Evolutionary conservation across 2,888 invertebrate species (phyloP), one percentile per base, ranked within the genome.

Genomic region (Asteroscopus sphinx): DNA sequence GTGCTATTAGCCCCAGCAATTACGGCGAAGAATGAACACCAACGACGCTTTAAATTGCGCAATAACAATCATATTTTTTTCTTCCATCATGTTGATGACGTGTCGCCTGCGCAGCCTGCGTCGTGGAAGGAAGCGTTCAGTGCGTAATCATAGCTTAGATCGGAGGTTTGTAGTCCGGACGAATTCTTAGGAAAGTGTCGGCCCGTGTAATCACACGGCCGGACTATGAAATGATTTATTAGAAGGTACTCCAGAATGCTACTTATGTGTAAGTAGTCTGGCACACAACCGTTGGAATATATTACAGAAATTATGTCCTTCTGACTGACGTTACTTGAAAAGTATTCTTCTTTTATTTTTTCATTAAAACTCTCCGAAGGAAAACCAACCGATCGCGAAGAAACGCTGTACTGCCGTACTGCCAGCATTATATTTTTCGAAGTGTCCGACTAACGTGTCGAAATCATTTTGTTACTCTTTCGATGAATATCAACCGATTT

Each of bases 111-210:
- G 30, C 11, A 2, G 44, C 21, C 46, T 39, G 44, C 30, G 47
- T 21, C 30, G 47, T 21, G 44, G 52, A 39, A 54, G 59, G 68
- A 61, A 63, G 57, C 56, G 44, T 61, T 56, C 60, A 47, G 49
- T 48, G 25, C 25, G 63, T 76, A 74, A 74, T 76, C 77, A 67
- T 72, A 67, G 69, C 64, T 68, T 58, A 64, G 54, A 73, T 73
- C 66, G 63, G 40, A 54, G 49, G 57, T 49, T 72, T 56, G 57
- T 64, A 55, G 21, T 61, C 41, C 47, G 62, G 53, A 48, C 58
- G 49, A 73, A 66, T 73, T 76, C 68, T 63, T 65, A 56, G 69
- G 70, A 72, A 76, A 73, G 66, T 74, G 79, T 78, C 73, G 76
- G 67, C 59, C 55, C 68, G 63, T 79, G 70, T 81, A 81, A 81